A percentile compares a stretch with the other conserved stretches of the same genome.
Conservation (phyloP, 2,113 vertebrate genomes). For the Bubo scandiacus region DNA sequence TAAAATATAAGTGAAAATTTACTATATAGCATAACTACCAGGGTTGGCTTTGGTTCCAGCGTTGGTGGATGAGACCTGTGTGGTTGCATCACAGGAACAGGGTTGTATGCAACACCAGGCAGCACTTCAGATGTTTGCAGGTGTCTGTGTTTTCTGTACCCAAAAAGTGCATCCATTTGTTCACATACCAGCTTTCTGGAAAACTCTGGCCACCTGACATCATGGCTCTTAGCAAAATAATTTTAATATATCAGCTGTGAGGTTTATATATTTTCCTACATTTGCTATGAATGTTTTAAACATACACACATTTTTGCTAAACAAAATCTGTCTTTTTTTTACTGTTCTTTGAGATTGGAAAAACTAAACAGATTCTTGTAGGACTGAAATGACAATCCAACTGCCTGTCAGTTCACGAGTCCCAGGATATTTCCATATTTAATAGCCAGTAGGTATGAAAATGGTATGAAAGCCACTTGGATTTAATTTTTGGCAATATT, state of each 20-base stretch:
- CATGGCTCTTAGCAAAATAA: not conserved
- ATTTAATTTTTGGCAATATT: not conserved
- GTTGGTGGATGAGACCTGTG: not conserved
- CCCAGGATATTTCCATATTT: not conserved
- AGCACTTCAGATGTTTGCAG: not conserved
- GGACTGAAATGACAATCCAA: not conserved
- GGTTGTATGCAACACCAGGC: not conserved
- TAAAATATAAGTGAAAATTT: not conserved
- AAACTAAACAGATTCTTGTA: not conserved
- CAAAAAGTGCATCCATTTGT: not conserved
- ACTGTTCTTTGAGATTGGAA: not conserved
- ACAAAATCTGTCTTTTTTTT: not conserved
- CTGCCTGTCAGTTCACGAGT: not conserved
- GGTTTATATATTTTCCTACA: not conserved
- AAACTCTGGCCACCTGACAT: not conserved
- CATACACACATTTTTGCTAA: not conserved
- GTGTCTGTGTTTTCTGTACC: not conserved
- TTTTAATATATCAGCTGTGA: not conserved
- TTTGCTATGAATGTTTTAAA: not conserved
- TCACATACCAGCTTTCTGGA: not conserved
- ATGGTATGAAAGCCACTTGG: not conserved
- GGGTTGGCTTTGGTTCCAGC: not conserved
- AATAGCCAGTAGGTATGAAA: not conserved
- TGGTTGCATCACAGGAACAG: fast-evolving
- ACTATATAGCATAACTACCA: not conserved